Base-by-base conservation (phyloP, 1,140 invertebrate species). In the Macrotrachela quadricornifera region DNA sequence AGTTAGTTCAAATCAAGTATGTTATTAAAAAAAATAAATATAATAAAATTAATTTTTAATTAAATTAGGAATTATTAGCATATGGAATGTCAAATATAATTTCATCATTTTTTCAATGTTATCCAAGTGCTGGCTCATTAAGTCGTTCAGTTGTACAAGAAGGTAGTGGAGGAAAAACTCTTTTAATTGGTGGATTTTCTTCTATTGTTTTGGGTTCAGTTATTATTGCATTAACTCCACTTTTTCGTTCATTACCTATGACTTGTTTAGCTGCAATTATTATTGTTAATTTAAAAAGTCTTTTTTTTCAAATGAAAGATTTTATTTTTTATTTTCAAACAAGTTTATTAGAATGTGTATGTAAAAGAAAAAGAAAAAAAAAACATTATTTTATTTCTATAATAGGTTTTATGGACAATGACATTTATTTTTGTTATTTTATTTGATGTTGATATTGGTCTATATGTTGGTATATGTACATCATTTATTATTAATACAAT, bases 1-100 rank as follows among this genome's bases (percentile, higher is more conserved):
- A 57, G 74, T 94, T 1, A 76, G 85, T 57, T 73, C 83, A 0
- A 92, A 90, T 70, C 88, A 94, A 68, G 21, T 30, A 30, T 30
- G 21, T 30, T 4, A 30, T 4, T 30, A 30, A 30, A 30, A 8
- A 30, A 30, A 4, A 4, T 30, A 30, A 4, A 4, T 4, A 30
- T 30, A 30, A 30, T 30, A 30, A 30, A 2, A 4, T 8, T 4
- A 2, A 30, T 30, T 2, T 4, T 2, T 30, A 30, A 4, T n/a
- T n/a, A 8, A 4, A 4, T 30, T 30, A 63, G 50, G 63, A 64
- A 51, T 47, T 64, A 21, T 47, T 65, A 38, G 63, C 63, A 1
- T 48, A 58, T n/a, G 63, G 63, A 12, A 44, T 56, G 0, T 54
- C 53, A 10, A 64, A 65, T 46, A 42, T 56, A 4, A 18, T 63